phyloP scores from a whole-genome alignment of 2,113 vertebrate species.

The Gallinago jamesoni region DNA sequence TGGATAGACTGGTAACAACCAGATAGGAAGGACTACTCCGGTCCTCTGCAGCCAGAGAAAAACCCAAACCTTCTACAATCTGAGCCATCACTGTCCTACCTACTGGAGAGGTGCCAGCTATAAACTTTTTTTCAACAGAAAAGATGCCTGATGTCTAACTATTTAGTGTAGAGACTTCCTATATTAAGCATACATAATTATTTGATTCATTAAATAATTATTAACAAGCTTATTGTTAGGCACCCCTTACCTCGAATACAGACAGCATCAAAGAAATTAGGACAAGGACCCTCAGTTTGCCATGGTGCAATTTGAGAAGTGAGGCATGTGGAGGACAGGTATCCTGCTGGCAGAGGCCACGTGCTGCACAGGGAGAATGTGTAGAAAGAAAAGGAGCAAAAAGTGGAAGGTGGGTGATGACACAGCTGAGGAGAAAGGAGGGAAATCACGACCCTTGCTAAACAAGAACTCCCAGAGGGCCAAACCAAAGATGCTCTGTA shows the following conservation, averaged over 20 bases:
- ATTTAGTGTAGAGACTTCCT: neutral
- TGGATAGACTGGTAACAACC: neutral
- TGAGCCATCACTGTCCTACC: neutral
- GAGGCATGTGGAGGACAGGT: neutral
- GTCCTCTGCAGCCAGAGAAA: neutral
- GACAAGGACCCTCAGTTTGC: neutral
- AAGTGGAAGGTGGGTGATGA: neutral
- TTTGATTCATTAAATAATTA: neutral
- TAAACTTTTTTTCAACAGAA: neutral
- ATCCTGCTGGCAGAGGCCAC: neutral
- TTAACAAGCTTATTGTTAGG: neutral
- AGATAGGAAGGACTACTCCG: neutral
- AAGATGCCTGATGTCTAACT: neutral
- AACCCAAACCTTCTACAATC: neutral
- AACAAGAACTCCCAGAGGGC: neutral
- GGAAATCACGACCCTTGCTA: neutral
- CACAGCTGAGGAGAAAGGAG: neutral
- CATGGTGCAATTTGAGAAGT: neutral
- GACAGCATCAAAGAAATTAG: neutral
- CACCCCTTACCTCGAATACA: neutral
- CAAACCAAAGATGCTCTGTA: neutral
- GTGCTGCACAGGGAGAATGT: neutral
- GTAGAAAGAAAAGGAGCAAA: neutral
- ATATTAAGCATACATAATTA: neutral
- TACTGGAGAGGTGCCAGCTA: neutral